Evolutionary conservation across 2,113 vertebrate species (phyloP), one percentile per base, ranked within the genome.

Genomic region (Sphyrna mokarran): DNA sequence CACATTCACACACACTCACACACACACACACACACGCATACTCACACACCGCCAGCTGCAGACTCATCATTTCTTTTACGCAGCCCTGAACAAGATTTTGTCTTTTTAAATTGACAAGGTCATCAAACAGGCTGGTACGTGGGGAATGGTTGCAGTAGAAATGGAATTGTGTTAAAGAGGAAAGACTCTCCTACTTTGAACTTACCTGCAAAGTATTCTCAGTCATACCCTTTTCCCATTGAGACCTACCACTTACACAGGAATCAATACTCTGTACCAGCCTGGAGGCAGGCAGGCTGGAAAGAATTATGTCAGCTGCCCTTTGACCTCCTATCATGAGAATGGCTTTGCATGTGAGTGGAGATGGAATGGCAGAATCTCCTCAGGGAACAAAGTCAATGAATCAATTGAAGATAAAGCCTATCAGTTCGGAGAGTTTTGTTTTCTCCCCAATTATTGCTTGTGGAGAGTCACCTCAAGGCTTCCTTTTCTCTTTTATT

Each of bases 341-440:
- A 95, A 95, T 40, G 16, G 58, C 61, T 66, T 22, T 20, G n/a
- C 8, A 23, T 83, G 33, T 93, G 89, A 68, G 33, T 40, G 61
- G 89, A 93, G 61, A 37, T 66, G 18, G 89, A 93, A 37, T 37
- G 61, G 58, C 18, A 66, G 16, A 10, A 66, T 66, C 61, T 93
- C 61, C n/a, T 37, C 0, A n/a, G 61, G 89, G 89, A 93, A 37
- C 33, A 16, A 93, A 68, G 63, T 66, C 14, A 93, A 20, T 66
- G n/a, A 93, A 6, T 37, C 66, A 93, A 66, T 37, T 93, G 61
- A 68, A 93, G 89, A 93, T 93, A 93, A 66, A 61, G 4, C 89
- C 89, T 37, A 37, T 66, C 61, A 93, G 61, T 33, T 93, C 37
- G 7, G 89, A 93, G 29, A 63, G 33, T 14, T 33, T 20, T 63